phyloP scores from a whole-genome alignment of 2,888 invertebrate genomes.

The Nymphalis urticae region DNA sequence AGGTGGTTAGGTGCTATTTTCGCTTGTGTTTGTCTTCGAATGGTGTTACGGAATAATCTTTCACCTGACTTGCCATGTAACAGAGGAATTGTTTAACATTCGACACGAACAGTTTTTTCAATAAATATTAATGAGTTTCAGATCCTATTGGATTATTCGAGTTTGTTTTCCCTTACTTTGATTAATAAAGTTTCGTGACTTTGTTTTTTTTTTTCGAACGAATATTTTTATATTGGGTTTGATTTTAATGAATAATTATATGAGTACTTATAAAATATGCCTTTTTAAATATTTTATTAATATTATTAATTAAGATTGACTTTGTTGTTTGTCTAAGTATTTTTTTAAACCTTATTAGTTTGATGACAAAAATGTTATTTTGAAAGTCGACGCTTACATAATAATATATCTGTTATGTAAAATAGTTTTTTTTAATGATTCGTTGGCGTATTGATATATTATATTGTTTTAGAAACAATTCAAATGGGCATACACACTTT shows the following conservation, averaged over 20 bases:
- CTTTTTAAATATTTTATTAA: too few species aligned
- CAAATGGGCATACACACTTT: too few species aligned
- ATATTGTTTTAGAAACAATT: too few species aligned
- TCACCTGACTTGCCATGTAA: conserved; percentile 55
- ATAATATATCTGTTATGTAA: too few species aligned
- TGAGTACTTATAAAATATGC: background rate
- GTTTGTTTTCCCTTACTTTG: conserved; percentile 53
- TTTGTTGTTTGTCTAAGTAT: too few species aligned
- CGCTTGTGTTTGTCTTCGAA: conserved; percentile 29
- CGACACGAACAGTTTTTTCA: conserved; percentile 55
- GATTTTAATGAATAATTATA: conserved; percentile 4
- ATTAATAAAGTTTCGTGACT: conserved; percentile 64
- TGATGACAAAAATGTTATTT: too few species aligned
- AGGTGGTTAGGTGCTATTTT: conserved; percentile 36
- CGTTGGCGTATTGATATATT: too few species aligned
- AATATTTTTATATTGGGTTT: conserved; percentile 24
- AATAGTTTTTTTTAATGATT: too few species aligned
- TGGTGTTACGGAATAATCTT: conserved; percentile 40
- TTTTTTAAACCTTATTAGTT: too few species aligned
- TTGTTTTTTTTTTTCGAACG: conserved; percentile 39
- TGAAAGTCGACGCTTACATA: too few species aligned
- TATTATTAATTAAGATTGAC: too few species aligned
- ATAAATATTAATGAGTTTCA: conserved; percentile 65
- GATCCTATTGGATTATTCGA: conserved; percentile 50
- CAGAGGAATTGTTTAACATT: conserved; percentile 61